Evolutionary conservation across 2,113 vertebrate genomes (phyloP).

Genomic region (Charadrius vociferus): DNA sequence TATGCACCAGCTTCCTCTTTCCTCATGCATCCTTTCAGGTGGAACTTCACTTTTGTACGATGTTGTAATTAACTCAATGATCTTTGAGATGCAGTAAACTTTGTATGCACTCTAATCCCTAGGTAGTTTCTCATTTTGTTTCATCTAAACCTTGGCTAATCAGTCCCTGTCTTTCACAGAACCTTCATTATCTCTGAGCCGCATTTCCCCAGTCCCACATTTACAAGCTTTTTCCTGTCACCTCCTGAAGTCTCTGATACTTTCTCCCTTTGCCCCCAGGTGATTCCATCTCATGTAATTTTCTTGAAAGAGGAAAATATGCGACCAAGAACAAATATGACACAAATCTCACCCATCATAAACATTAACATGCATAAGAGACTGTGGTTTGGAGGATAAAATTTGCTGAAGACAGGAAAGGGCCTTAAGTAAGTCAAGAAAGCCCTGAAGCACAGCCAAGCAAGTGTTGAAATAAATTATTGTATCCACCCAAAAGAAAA

Average conservation of each 20-base stretch:
- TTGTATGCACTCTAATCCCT: neutral
- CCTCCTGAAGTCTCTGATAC: neutral
- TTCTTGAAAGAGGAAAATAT: neutral
- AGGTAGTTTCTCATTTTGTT: neutral
- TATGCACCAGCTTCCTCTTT: neutral
- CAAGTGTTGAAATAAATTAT: neutral
- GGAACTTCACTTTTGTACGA: neutral
- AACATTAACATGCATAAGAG: neutral
- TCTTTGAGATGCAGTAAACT: neutral
- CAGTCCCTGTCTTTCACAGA: neutral
- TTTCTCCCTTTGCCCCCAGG: neutral
- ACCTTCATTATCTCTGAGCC: neutral
- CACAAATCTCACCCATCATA: neutral
- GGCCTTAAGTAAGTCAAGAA: neutral
- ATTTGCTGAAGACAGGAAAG: neutral
- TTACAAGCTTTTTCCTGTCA: neutral
- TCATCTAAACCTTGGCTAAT: neutral
- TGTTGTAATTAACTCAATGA: neutral
- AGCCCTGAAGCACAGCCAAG: neutral
- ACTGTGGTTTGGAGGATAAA: neutral
- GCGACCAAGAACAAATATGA: neutral
- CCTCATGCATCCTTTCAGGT: accelerated
- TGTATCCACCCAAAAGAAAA: neutral
- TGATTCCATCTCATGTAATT: neutral
- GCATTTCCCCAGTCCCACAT: neutral